phyloP scores from a whole-genome alignment of 1,140 invertebrate species.

The Nasonia longicornis region DNA sequence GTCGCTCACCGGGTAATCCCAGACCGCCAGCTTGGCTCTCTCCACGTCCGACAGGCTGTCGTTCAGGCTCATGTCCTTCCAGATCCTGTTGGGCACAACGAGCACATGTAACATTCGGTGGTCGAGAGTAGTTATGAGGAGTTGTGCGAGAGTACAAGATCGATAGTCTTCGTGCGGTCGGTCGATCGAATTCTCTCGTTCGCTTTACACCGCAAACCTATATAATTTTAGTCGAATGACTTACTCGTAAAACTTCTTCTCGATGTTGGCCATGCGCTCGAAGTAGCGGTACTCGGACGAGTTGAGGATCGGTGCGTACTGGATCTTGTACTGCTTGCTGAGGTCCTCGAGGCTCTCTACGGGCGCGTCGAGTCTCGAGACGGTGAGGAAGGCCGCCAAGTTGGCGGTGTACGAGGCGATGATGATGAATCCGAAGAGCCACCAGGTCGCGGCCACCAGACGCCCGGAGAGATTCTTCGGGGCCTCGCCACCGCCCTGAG shows the following conservation, averaged over 20 bases:
- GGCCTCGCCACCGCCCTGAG: slow-evolving; percentile 96
- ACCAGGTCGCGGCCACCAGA: slow-evolving; percentile 95
- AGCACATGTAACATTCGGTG: too few species aligned
- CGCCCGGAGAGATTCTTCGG: slow-evolving; percentile 94
- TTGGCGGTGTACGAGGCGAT: slow-evolving; percentile 99
- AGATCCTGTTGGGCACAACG: slow-evolving; percentile 78
- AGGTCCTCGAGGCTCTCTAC: slow-evolving; percentile 94
- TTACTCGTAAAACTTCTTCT: slow-evolving; percentile 94
- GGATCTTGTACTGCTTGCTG: slow-evolving; percentile 94
- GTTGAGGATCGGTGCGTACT: slow-evolving; percentile 89
- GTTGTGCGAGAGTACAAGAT: neutral
- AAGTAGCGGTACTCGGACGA: slow-evolving; percentile 94
- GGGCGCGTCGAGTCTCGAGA: slow-evolving; percentile 90
- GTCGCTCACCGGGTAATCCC: slow-evolving; percentile 98
- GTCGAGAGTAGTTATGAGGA: neutral
- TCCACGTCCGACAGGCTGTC: slow-evolving; percentile 91
- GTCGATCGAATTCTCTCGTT: neutral
- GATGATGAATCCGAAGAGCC: slow-evolving; percentile 97
- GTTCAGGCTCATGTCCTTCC: slow-evolving; percentile 97
- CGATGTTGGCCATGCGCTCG: slow-evolving; percentile 95
- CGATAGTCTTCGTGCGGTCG: neutral
- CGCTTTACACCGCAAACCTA: neutral
- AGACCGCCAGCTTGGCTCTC: slow-evolving; percentile 93
- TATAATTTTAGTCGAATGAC: slow-evolving; percentile 52
- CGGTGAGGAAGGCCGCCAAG: slow-evolving; percentile 93